phyloP scores from a whole-genome alignment of 2,797 vertebrate genomes.

The Hydrocynus forskahlii region DNA sequence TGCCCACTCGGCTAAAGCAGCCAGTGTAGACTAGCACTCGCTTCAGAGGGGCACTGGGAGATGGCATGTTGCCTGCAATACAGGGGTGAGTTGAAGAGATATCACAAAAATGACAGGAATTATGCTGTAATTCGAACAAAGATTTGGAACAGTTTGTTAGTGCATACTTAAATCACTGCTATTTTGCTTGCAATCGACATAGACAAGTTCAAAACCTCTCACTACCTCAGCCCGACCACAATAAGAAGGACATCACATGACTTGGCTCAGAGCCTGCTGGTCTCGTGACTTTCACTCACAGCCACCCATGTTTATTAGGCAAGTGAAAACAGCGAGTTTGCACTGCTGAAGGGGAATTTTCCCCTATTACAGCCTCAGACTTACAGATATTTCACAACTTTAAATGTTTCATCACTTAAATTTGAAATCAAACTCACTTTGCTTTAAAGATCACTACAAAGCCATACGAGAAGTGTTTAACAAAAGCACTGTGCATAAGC shows the following conservation, averaged over 20 bases:
- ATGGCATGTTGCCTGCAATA: slow-evolving; percentile 89
- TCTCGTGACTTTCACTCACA: slow-evolving; percentile 3
- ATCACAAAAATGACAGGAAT: no score
- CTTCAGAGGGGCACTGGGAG: slow-evolving; percentile 93
- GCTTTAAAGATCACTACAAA: no score
- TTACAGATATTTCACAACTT: no score
- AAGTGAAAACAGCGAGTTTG: not conserved
- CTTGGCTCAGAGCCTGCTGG: not conserved
- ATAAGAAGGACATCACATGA: not conserved
- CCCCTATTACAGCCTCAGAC: not conserved
- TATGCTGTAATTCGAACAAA: no score
- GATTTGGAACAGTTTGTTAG: not conserved
- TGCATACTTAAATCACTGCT: no score
- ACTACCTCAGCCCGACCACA: not conserved
- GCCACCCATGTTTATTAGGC: not conserved
- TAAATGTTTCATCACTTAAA: no score
- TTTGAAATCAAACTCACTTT: no score
- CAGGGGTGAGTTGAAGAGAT: not conserved
- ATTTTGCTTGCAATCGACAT: not conserved
- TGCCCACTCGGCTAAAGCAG: slow-evolving; percentile 95
- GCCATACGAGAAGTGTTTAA: no score
- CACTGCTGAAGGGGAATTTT: not conserved
- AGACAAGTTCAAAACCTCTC: not conserved
- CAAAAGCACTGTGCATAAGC: no score
- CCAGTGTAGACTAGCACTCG: slow-evolving; percentile 95